Percentiles rank a stretch among this genome's conserved stretches.
phyloP scores from a whole-genome alignment of 2,113 vertebrate species.

The Scalopus aquaticus region DNA sequence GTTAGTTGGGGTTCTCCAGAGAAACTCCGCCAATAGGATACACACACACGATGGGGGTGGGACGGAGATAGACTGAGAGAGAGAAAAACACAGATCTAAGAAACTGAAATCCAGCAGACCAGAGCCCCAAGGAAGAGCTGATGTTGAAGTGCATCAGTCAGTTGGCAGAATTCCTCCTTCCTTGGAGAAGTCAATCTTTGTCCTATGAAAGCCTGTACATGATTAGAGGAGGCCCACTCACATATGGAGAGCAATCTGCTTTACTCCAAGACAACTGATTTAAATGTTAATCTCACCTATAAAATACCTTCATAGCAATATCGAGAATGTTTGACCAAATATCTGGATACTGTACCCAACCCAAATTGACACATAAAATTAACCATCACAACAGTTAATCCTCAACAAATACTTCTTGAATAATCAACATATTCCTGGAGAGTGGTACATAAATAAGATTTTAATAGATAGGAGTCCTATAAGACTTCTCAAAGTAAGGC shows the following conservation, averaged over 20 bases:
- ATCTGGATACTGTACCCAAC: not conserved
- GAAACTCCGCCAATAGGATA: not conserved
- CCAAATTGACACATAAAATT: conserved; percentile 2
- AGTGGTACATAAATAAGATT: not conserved
- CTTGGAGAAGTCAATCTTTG: not conserved
- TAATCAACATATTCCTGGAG: not conserved
- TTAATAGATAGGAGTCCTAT: not conserved
- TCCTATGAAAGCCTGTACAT: not conserved
- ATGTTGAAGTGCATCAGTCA: not conserved
- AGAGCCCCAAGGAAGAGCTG: not conserved
- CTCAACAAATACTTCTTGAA: conserved; percentile 19
- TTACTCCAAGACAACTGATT: conserved; percentile 8
- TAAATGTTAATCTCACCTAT: not conserved
- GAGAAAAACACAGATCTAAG: not conserved
- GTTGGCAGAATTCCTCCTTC: not conserved
- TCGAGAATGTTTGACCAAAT: conserved; percentile 25
- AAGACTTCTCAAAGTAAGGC: conserved; percentile 1
- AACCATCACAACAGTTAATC: not conserved
- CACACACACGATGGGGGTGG: too few relatives aligned
- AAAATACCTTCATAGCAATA: conserved; percentile 23
- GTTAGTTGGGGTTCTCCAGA: not conserved
- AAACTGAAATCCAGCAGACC: not conserved
- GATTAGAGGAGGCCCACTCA: not conserved
- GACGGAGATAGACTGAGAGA: not conserved
- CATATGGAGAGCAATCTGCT: not conserved